Percentiles rank a stretch among this genome's conserved stretches.
phyloP scores from a whole-genome alignment of 2,888 invertebrate genomes.

The Sphaeridia pumilis region DNA sequence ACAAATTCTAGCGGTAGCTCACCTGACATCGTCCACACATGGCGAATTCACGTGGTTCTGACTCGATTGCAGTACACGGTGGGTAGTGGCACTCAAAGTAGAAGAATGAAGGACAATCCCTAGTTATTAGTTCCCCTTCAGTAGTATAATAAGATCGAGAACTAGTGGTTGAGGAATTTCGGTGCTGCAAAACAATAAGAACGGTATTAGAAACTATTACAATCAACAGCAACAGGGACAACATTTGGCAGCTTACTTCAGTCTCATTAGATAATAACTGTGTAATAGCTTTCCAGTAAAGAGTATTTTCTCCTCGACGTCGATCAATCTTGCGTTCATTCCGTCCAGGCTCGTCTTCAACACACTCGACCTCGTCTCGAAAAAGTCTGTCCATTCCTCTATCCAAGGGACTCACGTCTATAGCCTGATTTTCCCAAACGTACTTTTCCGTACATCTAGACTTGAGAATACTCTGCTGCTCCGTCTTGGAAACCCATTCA shows the following conservation, averaged over 20 bases:
- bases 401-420: constrained; percentile 3
- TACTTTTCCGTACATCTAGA: constrained; percentile 28
- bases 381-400: constrained; percentile 16
- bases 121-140: constrained; percentile 32
- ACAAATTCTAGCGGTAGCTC: constrained; percentile 1
- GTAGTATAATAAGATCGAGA: constrained; percentile 33
- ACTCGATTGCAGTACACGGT: constrained; percentile 45
- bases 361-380: constrained; percentile 17
- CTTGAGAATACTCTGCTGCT: constrained; percentile 22
- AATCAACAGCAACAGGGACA: background rate
- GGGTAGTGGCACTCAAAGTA: constrained; percentile 46
- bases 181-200: constrained; percentile 20
- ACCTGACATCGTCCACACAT: constrained; percentile 45
- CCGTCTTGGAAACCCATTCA: constrained; percentile 35
- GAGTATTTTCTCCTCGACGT: constrained; percentile 39
- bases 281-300: constrained; percentile 45
- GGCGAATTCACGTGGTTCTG: constrained; percentile 43
- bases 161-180: constrained; percentile 30
- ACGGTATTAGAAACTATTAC: background rate
- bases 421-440: constrained; percentile 22
- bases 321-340: constrained; percentile 26
- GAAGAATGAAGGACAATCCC: constrained; percentile 34
- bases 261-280: constrained; percentile 42
- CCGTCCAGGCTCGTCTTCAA: constrained; percentile 1
- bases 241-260: constrained; percentile 30